Conservation (phyloP, 2,888 invertebrate genomes). For the Conistra vaccinii region DNA sequence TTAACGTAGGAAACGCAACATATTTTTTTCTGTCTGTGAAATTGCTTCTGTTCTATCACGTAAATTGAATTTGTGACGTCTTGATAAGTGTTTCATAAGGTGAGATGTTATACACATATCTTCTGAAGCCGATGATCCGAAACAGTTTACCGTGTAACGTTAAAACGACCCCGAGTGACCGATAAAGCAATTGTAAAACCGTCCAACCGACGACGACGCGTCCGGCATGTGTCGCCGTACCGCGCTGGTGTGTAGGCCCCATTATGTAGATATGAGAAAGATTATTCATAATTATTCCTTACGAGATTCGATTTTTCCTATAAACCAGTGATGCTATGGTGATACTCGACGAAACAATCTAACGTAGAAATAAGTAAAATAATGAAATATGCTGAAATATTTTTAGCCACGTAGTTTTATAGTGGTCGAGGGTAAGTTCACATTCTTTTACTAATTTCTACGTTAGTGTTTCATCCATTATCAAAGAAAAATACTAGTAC, state of each 20-base stretch:
- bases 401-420: background rate
- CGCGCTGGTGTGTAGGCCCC: background rate
- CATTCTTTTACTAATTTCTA: background rate
- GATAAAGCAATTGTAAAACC: constrained; percentile 20
- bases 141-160: constrained; percentile 8
- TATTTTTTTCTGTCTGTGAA: constrained; percentile 19
- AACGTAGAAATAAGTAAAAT: too few relatives aligned
- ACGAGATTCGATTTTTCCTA: background rate
- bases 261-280: background rate
- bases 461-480: background rate
- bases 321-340: background rate
- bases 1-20: constrained; percentile 20
- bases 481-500: background rate
- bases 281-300: background rate
- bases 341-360: too few relatives aligned
- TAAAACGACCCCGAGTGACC: background rate
- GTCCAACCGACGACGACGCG: background rate
- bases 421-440: too few relatives aligned
- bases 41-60: constrained; percentile 25
- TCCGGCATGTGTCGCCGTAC: background rate
- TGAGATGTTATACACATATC: constrained; percentile 22
- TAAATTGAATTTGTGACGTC: constrained; percentile 35
- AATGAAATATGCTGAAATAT: background rate
- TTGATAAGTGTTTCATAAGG: constrained; percentile 13
- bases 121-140: constrained; percentile 1